Base-by-base conservation (phyloP, 2,888 invertebrate species). In the Lithophane ornitopus region DNA sequence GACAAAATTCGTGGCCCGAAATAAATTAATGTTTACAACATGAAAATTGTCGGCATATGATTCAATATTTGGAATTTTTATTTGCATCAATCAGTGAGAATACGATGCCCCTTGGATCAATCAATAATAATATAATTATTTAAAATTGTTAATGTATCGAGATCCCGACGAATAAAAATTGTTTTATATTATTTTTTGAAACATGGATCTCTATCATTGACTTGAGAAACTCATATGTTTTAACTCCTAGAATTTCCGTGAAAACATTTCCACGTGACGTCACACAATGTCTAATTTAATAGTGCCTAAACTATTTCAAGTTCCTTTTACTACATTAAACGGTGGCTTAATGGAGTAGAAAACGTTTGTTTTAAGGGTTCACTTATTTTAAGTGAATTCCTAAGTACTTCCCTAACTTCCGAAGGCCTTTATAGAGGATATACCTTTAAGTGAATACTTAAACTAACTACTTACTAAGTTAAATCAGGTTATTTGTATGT, bases 331-430 rank as follows among this genome's bases (percentile, higher is more conserved):
- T 82, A 67, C 80, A 84, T 81, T 87, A 66, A 86, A 67, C 75
- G 19, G 34, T 44, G 41, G 44, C 63, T 73, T 81, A 88, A 86
- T 86, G 76, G 76, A 74, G 76, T 62, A 76, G 77, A 81, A 86
- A 88, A 71, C 70, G 61, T 75, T 81, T 76, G 75, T 70, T 74
- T 86, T 74, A 86, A 81, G 85, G 76, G 74, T 80, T 67, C 70
- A 78, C 77, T 86, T 86, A 79, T 76, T 86, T 84, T 76, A 86
- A 80, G 79, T 75, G 74, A 80, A 86, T 75, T 75, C 52, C 26
- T 67, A 69, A 83, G 75, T 76, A 76, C 59, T 72, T 66, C 19
- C 65, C 62, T 58, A 74, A 87, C 63, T 85, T 85, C 26, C 6
- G n/a, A n/a, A n/a, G n/a, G n/a, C n/a, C 62, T 66, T 71, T 75